A percentile compares a stretch with the other conserved stretches of the same genome.
phyloP scores from a whole-genome alignment of 2,113 vertebrate species.

The Opisthocomus hoazin region DNA sequence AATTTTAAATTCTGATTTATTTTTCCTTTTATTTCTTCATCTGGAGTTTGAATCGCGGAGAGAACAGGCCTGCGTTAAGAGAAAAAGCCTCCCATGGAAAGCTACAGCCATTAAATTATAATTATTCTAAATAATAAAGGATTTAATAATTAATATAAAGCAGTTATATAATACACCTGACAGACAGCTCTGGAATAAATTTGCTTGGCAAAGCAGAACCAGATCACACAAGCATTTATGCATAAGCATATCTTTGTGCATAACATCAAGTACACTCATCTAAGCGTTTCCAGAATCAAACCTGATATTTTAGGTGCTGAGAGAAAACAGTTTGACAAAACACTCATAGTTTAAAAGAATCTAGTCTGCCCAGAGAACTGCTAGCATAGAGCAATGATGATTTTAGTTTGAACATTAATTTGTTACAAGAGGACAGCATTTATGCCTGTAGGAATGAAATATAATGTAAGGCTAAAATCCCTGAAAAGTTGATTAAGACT shows the following conservation, averaged over 20 bases:
- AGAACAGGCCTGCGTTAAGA: neutral
- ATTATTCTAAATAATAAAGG: conserved; percentile 44
- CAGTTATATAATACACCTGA: conserved; percentile 35
- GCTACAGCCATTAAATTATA: conserved; percentile 26
- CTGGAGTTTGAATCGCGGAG: neutral
- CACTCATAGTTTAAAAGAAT: neutral
- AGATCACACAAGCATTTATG: neutral
- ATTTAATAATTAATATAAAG: conserved; percentile 43
- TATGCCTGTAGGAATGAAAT: neutral
- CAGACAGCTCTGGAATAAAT: neutral
- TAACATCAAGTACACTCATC: neutral
- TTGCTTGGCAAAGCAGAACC: neutral
- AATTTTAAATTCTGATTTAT: neutral
- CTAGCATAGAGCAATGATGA: neutral
- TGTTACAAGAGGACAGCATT: neutral
- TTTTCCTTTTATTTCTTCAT: neutral
- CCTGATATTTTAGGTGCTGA: neutral
- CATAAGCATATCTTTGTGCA: neutral
- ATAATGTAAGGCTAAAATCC: neutral
- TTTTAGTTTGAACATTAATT: neutral
- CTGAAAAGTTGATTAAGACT: conserved; percentile 21
- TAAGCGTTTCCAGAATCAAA: neutral
- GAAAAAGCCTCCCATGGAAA: neutral
- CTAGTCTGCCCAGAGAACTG: neutral
- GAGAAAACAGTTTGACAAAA: neutral